A percentile compares a stretch with the other conserved stretches of the same genome.
Evolutionary conservation across 2,888 invertebrate genomes (phyloP).

Genomic region (Arrhopalites spinosus): DNA sequence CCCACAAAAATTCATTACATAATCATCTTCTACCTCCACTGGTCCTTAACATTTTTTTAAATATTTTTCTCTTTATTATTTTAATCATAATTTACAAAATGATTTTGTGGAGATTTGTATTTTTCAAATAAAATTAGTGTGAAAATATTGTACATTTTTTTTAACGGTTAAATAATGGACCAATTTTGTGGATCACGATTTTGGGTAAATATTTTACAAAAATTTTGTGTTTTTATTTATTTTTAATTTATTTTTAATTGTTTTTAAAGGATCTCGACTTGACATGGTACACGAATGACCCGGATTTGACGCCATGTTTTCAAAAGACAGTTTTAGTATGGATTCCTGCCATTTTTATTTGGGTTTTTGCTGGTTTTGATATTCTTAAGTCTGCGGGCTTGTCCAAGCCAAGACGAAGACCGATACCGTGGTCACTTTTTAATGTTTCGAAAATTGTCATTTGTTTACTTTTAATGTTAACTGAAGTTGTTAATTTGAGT

Average conservation of each 20-base stretch:
- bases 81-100: too few relatives aligned
- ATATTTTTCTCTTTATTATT: too few relatives aligned
- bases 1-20: too few relatives aligned
- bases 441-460: neutral
- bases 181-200: constrained; percentile 43
- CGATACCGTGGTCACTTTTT: neutral
- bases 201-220: constrained; percentile 39
- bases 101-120: too few relatives aligned
- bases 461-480: neutral
- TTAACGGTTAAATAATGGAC: constrained; percentile 30
- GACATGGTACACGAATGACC: constrained; percentile 79
- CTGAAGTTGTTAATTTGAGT: constrained; percentile 27
- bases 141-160: too few relatives aligned
- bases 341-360: constrained; percentile 83
- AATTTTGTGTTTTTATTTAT: neutral
- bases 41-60: too few relatives aligned
- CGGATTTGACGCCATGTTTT: constrained; percentile 88
- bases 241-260: constrained; percentile 33
- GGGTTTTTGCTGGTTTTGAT: constrained; percentile 76
- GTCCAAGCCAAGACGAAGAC: neutral
- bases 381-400: constrained; percentile 61
- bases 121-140: too few relatives aligned
- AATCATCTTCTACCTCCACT: too few relatives aligned
- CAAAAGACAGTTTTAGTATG: constrained; percentile 87
- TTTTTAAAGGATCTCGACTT: constrained; percentile 70